Percentiles rank a stretch among this genome's conserved stretches.
Conservation (phyloP, 2,888 invertebrate genomes). For the Pimpla rufipes region DNA sequence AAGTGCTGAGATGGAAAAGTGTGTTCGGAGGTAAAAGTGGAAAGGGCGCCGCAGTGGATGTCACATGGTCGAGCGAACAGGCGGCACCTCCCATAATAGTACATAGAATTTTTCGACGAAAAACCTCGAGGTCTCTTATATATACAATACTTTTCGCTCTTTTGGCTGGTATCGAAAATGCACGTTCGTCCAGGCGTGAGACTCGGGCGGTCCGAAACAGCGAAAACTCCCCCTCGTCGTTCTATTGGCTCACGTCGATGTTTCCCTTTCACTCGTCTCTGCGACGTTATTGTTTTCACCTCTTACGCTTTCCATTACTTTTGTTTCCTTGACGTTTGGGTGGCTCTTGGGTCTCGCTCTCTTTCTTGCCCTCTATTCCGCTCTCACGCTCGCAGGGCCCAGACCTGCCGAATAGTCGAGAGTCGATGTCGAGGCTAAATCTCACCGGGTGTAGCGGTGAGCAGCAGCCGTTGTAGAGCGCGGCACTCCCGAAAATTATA, state of each 20-base stretch:
- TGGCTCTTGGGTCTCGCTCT: neutral
- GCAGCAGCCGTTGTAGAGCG: slow-evolving; percentile 7
- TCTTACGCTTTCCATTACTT: slow-evolving; percentile 43
- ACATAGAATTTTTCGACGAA: slow-evolving; percentile 22
- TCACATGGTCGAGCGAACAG: slow-evolving; percentile 39
- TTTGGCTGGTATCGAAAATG: slow-evolving; percentile 29
- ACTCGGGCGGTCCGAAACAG: neutral
- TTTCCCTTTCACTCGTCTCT: slow-evolving; percentile 14
- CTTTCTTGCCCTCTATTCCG: too few species aligned
- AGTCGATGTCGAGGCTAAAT: neutral
- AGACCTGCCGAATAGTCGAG: too few species aligned
- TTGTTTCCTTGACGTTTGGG: slow-evolving; percentile 28
- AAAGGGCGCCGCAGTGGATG: neutral
- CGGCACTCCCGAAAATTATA: slow-evolving; percentile 31
- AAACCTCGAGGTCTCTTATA: slow-evolving; percentile 11
- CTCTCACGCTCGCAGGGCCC: too few species aligned
- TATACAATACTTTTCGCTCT: too few species aligned
- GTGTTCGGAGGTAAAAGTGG: neutral
- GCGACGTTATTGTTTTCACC: neutral
- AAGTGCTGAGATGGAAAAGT: slow-evolving; percentile 44
- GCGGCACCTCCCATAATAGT: slow-evolving; percentile 15
- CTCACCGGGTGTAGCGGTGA: neutral
- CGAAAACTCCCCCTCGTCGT: slow-evolving; percentile 26
- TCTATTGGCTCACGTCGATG: slow-evolving; percentile 12
- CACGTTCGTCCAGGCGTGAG: slow-evolving; percentile 39